These are phyloP conservation scores for Hydropsyche betteni DNA, from an alignment of 2,888 invertebrate species.

Conservation along the genomic window DNA sequence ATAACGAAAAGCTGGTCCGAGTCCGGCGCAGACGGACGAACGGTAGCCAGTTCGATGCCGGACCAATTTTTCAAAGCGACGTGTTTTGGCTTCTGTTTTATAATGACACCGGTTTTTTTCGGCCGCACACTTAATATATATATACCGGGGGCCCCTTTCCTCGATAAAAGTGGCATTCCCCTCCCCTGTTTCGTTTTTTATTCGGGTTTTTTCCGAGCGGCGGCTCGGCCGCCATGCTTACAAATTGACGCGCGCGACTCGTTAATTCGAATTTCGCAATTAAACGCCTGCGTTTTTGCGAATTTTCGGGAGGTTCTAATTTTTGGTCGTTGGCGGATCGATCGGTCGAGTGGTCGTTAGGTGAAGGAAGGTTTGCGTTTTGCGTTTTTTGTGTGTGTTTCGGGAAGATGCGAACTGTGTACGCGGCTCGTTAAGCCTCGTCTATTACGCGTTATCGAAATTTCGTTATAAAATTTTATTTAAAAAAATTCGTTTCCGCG, in stretches of 20 bases:
- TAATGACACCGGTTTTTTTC: slow-evolving; percentile 49
- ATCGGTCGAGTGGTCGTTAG: no score
- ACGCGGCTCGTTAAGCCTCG: not conserved
- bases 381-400: no score
- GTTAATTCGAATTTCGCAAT: slow-evolving; percentile 15
- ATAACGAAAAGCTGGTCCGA: slow-evolving; percentile 9
- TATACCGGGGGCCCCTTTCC: not conserved
- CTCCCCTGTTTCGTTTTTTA: slow-evolving; percentile 4
- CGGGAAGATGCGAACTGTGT: no score
- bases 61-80: slow-evolving; percentile 51
- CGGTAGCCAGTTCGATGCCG: slow-evolving; percentile 44
- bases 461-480: slow-evolving; percentile 12
- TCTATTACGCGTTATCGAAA: slow-evolving; percentile 8
- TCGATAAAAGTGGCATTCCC: not conserved
- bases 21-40: slow-evolving; percentile 37
- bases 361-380: no score
- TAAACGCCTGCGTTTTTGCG: no score
- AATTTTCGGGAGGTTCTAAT: no score
- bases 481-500: not conserved
- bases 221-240: slow-evolving; percentile 17
- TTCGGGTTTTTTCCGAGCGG: not conserved
- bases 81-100: slow-evolving; percentile 51
- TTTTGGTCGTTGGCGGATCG: no score
- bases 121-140: not conserved
- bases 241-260: slow-evolving; percentile 25